Base-by-base conservation (phyloP, 2,113 vertebrate genomes). In the Columbina picui region DNA sequence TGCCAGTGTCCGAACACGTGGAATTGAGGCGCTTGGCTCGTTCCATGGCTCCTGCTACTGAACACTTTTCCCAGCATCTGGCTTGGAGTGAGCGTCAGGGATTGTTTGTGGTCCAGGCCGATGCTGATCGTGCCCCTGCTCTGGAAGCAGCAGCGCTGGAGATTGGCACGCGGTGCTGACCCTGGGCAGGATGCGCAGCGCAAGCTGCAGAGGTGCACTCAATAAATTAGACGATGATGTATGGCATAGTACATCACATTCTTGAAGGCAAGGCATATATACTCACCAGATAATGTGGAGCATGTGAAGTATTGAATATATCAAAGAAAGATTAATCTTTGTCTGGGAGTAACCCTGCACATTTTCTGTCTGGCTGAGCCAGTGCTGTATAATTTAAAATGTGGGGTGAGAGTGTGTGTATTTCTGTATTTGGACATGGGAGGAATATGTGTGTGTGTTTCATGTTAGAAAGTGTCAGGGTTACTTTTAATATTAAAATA, bases 281-380 rank as follows among this genome's bases (percentile, higher is more conserved):
- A 97, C 93, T 96, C 93, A 95, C 75, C 89, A 91, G 93, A 96
- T 96, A 95, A 96, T 96, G 96, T 82, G 76, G 80, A 96, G 88
- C 86, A 78, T 95, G 85, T 90, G 92, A 96, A 89, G 86, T 93
- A 96, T 84, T 96, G 93, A 96, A 96, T 96, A 94, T 71, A 95
- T 96, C 90, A 96, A 96, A 84, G 90, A 80, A 52, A 95, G 92
- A 96, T 95, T 96, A 96, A 96, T 97, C 96, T 95, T 92, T 57
- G 79, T 94, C 88, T 95, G 86, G 68, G 61, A 94, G 83, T 82
- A 87, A 82, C 90, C 53, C 65, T 90, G 92, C 60, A 38, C 83
- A 11, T 81, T 92, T 81, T 93, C 90, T 93, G 73, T 93, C 92
- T 92, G 15, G 83, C 73, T 84, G 86, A 90, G 83, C 82, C 85